A percentile compares a stretch with the other conserved stretches of the same genome.
Conservation (phyloP, 2,113 vertebrate species). For the Lutjanus erythropterus region DNA sequence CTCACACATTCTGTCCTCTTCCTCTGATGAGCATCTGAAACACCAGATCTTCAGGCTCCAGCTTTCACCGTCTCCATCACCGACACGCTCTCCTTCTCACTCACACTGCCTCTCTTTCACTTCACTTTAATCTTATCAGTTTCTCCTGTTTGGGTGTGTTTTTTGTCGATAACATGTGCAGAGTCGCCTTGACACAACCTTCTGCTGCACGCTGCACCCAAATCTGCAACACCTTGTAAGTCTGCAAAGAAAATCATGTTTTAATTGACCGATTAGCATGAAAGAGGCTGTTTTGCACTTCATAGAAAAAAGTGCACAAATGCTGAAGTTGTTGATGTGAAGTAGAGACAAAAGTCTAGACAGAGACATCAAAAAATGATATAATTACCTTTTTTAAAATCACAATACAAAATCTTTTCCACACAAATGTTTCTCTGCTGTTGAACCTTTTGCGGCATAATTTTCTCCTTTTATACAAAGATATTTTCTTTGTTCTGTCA, state of each 20-base stretch:
- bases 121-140: not conserved
- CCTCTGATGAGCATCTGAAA: not conserved
- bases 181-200: constrained; percentile 1
- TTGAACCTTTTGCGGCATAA: no score
- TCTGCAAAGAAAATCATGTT: not conserved
- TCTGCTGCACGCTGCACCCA: not conserved
- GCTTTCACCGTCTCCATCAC: constrained; percentile 2
- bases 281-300: constrained; percentile 3
- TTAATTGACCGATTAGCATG: not conserved
- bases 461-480: not conserved
- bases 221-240: not conserved
- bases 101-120: not conserved
- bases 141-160: not conserved
- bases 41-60: not conserved
- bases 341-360: not conserved
- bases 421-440: no score
- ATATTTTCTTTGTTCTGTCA: not conserved
- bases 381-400: not conserved
- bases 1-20: not conserved
- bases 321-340: not conserved
- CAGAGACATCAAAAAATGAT: no score
- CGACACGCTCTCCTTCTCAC: not conserved
- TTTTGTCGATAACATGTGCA: not conserved
- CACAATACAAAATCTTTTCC: not conserved
- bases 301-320: not conserved